These are phyloP conservation scores for Spilarctia lutea DNA, from an alignment of 2,888 invertebrate species.

Conservation along the genomic window DNA sequence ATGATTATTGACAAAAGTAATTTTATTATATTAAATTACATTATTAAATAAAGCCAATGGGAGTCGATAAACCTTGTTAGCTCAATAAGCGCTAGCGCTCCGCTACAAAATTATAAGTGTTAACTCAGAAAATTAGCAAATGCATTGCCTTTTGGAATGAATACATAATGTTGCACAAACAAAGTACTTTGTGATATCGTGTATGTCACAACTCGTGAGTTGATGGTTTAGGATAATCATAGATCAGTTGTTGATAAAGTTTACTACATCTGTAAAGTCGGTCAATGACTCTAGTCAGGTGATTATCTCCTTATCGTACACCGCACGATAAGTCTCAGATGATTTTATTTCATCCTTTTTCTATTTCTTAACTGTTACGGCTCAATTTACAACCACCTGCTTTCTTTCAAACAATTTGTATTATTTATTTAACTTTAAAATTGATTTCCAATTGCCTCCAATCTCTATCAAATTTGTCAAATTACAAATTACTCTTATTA, in stretches of 20 bases:
- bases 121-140: not conserved
- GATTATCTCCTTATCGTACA: constrained; percentile 35
- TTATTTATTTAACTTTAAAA: not conserved
- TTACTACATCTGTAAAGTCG: constrained; percentile 33
- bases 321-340: constrained; percentile 12
- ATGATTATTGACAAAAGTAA: not conserved
- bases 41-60: not conserved
- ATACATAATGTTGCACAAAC: not conserved
- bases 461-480: not conserved
- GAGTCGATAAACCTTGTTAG: not conserved
- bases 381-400: not conserved
- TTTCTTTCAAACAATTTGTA: not conserved
- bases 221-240: not conserved
- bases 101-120: not conserved
- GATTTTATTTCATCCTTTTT: constrained; percentile 12
- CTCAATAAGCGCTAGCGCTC: not conserved
- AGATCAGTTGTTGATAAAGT: constrained; percentile 7
- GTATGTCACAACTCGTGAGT: not conserved
- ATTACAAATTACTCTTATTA: not conserved
- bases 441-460: not conserved
- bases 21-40: not conserved
- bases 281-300: constrained; percentile 49
- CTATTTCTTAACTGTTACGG: not conserved
- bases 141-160: not conserved
- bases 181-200: not conserved